Evolutionary conservation across 2,888 invertebrate genomes (phyloP), one percentile per base, ranked within the genome.

Genomic region (Dryobota labecula): DNA sequence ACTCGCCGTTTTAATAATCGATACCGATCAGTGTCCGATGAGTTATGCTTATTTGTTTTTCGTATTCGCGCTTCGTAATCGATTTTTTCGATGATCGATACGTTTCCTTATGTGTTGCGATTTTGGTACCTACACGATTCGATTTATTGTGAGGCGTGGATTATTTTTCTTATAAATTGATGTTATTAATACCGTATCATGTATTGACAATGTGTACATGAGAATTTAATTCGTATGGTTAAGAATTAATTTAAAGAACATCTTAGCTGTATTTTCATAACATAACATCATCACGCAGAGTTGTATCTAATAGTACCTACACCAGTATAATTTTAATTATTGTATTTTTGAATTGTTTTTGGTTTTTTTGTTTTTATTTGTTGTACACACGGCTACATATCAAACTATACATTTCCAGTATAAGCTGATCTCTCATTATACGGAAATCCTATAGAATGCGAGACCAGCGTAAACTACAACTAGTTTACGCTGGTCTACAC

Each of bases 41-140:
- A 94, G 90, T 94, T 92, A 93, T 92, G 91, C 87, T 93, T 94
- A 94, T 95, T 95, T 95, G 94, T 92, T 94, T 94, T 93, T 90
- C 87, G 87, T 84, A 86, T 86, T 88, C 88, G 86, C 87, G 78
- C 76, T 74, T 80, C 62, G 67, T 87, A 87, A 89, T 89, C 89
- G 88, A 72, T 86, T 89, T 87, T 83, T 87, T 78, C 47, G 78
- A 84, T 82, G 87, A 87, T 85, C 84, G 77, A 86, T 84, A 79
- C 45, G 70, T 78, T 65, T 76, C 67, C 82, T 83, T 83, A 83
- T 83, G 80, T 65, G 71, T 80, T 76, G 67, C 73, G 78, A 87
- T 86, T 83, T 76, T 70, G 68, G 71, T 72, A 84, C n/a, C n/a
- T n/a, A n/a, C 83, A 82, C 78, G 77, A 86, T 87, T 88, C 88